A percentile compares a stretch with the other conserved stretches of the same genome.
These are phyloP conservation scores for Porites evermanni DNA, from an alignment of 92 coral and sea anemone genomes.

Conservation along the genomic window DNA sequence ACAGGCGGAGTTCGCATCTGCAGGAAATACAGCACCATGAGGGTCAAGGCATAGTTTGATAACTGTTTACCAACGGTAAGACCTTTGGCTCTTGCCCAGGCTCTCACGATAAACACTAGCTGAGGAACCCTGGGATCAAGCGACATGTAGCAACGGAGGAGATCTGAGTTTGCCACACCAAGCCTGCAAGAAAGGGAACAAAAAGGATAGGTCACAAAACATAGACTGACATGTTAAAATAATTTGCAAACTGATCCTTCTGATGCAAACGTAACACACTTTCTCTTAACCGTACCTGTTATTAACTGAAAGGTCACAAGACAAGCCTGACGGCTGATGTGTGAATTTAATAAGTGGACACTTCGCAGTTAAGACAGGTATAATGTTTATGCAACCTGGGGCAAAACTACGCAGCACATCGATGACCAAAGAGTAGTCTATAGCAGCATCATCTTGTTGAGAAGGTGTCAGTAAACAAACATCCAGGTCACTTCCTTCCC, in stretches of 20 bases:
- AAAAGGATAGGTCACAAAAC: neutral
- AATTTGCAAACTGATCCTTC: no score
- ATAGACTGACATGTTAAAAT: neutral
- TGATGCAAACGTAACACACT: neutral
- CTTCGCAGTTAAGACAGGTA: conserved; percentile 84
- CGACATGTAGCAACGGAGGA: conserved; percentile 80
- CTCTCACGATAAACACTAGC: conserved; percentile 83
- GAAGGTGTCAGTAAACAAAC: conserved; percentile 67
- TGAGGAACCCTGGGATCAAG: conserved; percentile 89
- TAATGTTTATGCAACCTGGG: conserved; percentile 85
- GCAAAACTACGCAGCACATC: conserved; percentile 82
- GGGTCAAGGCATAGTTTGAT: conserved; percentile 87
- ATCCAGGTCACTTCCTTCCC: conserved; percentile 88
- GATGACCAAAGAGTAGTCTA: conserved; percentile 65
- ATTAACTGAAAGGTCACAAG: conserved; percentile 92
- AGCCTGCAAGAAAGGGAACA: conserved; percentile 60
- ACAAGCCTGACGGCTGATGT: conserved; percentile 83
- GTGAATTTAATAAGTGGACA: conserved; percentile 91
- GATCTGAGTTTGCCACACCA: conserved; percentile 86
- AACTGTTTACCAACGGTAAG: conserved; percentile 81
- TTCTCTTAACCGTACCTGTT: conserved; percentile 71
- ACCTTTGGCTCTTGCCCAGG: conserved; percentile 92
- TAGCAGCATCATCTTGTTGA: conserved; percentile 1
- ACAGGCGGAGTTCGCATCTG: conserved; percentile 86
- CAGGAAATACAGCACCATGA: conserved; percentile 87